These are phyloP conservation scores for Empidonax alnorum DNA, from an alignment of 2,113 vertebrate genomes.

Conservation along the genomic window DNA sequence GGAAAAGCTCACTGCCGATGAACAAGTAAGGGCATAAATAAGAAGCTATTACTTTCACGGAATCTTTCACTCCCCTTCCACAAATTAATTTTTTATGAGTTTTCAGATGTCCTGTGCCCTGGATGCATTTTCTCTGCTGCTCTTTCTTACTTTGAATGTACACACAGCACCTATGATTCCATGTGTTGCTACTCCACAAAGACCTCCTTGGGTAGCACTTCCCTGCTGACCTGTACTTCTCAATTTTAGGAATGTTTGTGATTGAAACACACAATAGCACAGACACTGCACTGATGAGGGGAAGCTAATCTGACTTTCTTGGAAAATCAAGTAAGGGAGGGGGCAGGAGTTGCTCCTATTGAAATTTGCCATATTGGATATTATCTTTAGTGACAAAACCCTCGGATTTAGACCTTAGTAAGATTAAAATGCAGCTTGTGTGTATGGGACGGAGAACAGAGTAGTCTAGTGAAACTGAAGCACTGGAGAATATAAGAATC, in stretches of 20 bases:
- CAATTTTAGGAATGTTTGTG: neutral
- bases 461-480: neutral
- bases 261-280: neutral
- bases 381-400: neutral
- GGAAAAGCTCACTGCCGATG: neutral
- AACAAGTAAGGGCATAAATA: slow-evolving; percentile 30
- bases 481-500: neutral
- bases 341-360: neutral
- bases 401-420: neutral
- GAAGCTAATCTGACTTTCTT: neutral
- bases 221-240: neutral
- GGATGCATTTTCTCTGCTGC: slow-evolving; percentile 1
- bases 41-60: slow-evolving; percentile 24
- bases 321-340: neutral
- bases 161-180: neutral
- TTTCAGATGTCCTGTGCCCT: neutral
- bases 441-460: neutral
- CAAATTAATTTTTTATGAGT: slow-evolving; percentile 46
- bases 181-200: neutral
- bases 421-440: neutral
- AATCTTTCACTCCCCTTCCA: slow-evolving; percentile 13
- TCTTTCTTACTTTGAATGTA: neutral
- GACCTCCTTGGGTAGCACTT: neutral
- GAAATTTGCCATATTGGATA: neutral
- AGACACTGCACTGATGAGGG: neutral